These are phyloP conservation scores for Corydoras maculifer DNA, from an alignment of 2,113 vertebrate species.

Conservation along the genomic window DNA sequence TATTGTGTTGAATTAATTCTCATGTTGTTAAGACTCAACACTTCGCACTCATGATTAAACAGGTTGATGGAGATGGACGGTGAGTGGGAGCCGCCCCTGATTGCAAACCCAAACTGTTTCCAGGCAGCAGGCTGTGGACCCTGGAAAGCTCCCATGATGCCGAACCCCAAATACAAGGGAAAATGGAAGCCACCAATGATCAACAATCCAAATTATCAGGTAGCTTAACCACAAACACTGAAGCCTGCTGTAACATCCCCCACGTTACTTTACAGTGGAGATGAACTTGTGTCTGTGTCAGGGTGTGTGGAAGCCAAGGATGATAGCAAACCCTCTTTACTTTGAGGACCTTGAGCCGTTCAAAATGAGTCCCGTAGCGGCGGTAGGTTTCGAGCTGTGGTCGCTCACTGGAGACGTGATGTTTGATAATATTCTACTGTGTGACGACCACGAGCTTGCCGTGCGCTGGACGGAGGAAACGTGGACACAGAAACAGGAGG, in stretches of 20 bases:
- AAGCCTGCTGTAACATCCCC: too few relatives aligned
- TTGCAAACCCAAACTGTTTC: constrained; percentile 75
- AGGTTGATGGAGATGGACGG: constrained; percentile 86
- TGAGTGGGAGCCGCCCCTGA: constrained; percentile 79
- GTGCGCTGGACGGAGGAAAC: constrained; percentile 76
- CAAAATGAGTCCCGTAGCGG: constrained; percentile 73
- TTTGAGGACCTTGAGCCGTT: constrained; percentile 79
- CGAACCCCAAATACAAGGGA: constrained; percentile 78
- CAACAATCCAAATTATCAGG: constrained; percentile 80
- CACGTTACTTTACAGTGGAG: too few relatives aligned
- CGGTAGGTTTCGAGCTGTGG: constrained; percentile 82
- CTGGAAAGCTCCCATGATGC: constrained; percentile 76
- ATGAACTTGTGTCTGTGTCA: constrained; percentile 35
- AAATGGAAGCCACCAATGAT: constrained; percentile 83
- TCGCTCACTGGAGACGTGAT: constrained; percentile 80
- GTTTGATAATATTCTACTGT: constrained; percentile 85
- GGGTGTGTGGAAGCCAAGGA: constrained; percentile 79
- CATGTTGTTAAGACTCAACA: too few relatives aligned
- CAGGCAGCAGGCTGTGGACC: constrained; percentile 72
- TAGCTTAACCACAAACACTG: constrained; percentile 32
- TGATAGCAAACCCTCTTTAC: constrained; percentile 77
- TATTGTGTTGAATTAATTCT: too few relatives aligned
- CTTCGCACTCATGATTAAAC: neutral
- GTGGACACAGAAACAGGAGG: constrained; percentile 72
- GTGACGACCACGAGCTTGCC: constrained; percentile 64